These are phyloP conservation scores for Sepioteuthis lessoniana DNA, from an alignment of 2,888 invertebrate species.

Conservation along the genomic window DNA sequence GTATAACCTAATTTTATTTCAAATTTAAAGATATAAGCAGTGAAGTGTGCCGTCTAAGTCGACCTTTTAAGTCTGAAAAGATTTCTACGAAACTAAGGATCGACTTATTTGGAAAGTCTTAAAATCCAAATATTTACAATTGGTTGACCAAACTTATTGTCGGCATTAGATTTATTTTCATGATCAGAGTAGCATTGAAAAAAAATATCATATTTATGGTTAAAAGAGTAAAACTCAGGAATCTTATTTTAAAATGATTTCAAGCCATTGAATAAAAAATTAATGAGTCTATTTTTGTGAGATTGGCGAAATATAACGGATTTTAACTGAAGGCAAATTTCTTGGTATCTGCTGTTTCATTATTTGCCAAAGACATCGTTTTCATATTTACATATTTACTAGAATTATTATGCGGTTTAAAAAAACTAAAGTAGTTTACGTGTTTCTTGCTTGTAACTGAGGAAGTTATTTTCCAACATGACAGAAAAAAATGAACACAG, in stretches of 20 bases:
- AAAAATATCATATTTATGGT: no score
- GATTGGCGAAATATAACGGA: not conserved
- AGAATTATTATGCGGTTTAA: not conserved
- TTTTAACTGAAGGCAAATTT: not conserved
- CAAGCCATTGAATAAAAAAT: not conserved
- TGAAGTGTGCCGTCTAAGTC: no score
- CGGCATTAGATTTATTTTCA: no score
- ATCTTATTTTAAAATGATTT: not conserved
- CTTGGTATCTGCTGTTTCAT: not conserved
- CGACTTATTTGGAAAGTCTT: no score
- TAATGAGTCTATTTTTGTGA: not conserved
- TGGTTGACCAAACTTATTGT: no score
- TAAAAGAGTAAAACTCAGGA: not conserved
- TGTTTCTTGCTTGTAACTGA: not conserved
- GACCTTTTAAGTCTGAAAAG: no score
- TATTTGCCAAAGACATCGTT: not conserved
- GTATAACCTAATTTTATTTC: no score
- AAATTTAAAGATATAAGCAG: no score
- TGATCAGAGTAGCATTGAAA: no score
- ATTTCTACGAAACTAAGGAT: no score
- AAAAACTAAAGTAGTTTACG: not conserved
- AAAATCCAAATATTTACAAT: no score
- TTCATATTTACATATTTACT: not conserved
- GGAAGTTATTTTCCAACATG: not conserved
- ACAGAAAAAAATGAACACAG: not conserved